Evolutionary conservation across 2,113 vertebrate genomes (phyloP), one percentile per base, ranked within the genome.

Genomic region (Neopipo cinnamomea): DNA sequence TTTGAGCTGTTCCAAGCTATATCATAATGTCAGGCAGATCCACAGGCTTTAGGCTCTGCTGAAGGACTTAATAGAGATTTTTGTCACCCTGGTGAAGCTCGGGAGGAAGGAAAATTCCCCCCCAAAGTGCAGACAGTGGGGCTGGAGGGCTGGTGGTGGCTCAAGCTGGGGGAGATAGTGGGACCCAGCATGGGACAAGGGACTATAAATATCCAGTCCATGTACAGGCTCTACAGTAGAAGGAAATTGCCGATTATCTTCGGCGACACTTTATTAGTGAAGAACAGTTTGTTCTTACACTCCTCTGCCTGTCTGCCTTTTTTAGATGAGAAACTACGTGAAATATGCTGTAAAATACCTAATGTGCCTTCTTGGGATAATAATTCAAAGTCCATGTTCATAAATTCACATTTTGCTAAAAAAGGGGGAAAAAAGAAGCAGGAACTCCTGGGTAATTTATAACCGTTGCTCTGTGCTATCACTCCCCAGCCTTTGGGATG

Each of bases 241-340:
- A 91, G 66, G 77, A 87, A 94, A 78, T 75, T 88, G 77, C 81
- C 6, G 19, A 88, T 94, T 91, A 89, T 89, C 96, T 88, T 67
- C 44, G 2, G 88, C 9, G 25, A 78, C 85, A 72, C 41, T 96
- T 91, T 93, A 85, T 85, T 89, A 91, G 89, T 7, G 47, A 62
- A 30, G 94, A 95, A 95, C 96, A 89, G 81, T 94, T 91, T 96
- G 94, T 95, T 91, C 95, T 79, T 72, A 68, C 4, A 47, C 85
- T 90, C 78, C 55, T 76, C 90, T 63, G 93, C 41, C 85, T 88
- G 59, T 37, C 93, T 91, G 79, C 74, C 81, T 95, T 91, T 96
- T 75, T 85, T n/a, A 85, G 92, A 93, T 52, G 78, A 89, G 92
- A 83, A 82, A 82, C 92, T 72, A 6, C 27, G 37, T 88, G 85